Evolutionary conservation across 92 coral and sea anemone species (phyloP), one percentile per base, ranked within the genome.

Genomic region (Palythoa caribaeorum): DNA sequence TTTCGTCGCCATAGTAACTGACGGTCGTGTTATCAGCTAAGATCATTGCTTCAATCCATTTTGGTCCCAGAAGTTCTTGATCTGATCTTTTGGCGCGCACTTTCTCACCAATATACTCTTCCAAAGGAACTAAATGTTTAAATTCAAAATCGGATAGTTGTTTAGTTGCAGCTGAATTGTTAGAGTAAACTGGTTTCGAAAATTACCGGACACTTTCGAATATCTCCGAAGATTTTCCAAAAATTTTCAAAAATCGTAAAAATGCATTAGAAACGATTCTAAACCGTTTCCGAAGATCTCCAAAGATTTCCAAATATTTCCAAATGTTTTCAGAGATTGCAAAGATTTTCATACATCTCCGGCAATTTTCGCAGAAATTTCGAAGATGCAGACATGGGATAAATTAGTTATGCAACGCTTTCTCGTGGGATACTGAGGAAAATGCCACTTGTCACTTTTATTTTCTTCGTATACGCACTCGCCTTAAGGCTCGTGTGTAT

Each of bases 21-120:
- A 91, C 87, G 1, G 99, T 90, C 38, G 93, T 69, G 21, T 89
- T 91, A 89, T 96, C 99, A 52, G 97, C 93, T 28, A 96, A 86
- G 17, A 96, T 71, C 99, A 94, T 92, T 21, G 92, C 95, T 55
- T 96, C 99, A 9, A 94, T 90, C 83, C 87, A 87, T 38, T 92
- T 87, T n/a, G 72, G 87, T 37, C 72, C 73, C 52, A 63, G 69
- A 20, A 14, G 63, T 59, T 80, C 71, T 37, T 85, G 83, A 57
- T 50, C 28, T 38, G 86, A 83, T 37, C 78, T 80, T 38, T 59
- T 84, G 16, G 53, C 55, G 9, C 80, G 78, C 36, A 54, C 39
- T 17, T 16, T 84, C 9, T 84, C 1, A 6, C 17, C 62, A 44
- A 65, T 21, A 37, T 40, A 71, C 5, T 28, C 76, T 2, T 60